These are phyloP conservation scores for Homarus americanus DNA, from an alignment of 1,140 invertebrate genomes.

Conservation along the genomic window DNA sequence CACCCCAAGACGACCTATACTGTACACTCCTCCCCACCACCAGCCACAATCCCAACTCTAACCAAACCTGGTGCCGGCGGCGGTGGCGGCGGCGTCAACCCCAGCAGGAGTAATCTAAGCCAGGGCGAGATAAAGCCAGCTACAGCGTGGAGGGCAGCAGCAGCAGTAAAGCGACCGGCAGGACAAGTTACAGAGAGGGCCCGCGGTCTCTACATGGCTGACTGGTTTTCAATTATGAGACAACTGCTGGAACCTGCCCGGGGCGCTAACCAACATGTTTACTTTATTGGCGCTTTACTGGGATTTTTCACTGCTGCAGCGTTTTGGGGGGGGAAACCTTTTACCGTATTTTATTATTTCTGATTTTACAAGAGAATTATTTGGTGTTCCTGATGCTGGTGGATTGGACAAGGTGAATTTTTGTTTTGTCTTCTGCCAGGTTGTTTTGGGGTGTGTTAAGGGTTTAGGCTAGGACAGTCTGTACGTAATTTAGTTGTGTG, in stretches of 20 bases:
- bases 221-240: slow-evolving; percentile 69
- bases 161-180: slow-evolving; percentile 24
- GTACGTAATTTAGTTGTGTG: too few relatives aligned
- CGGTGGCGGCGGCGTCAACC: too few relatives aligned
- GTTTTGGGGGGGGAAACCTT: background rate
- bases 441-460: too few relatives aligned
- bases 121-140: too few relatives aligned
- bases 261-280: slow-evolving; percentile 47
- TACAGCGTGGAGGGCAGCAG: background rate
- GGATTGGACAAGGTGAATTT: background rate
- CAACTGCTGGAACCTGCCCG: slow-evolving; percentile 46
- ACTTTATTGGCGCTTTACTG: slow-evolving; percentile 51
- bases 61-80: too few relatives aligned
- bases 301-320: slow-evolving; percentile 42
- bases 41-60: too few relatives aligned
- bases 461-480: too few relatives aligned
- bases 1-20: too few relatives aligned
- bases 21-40: too few relatives aligned
- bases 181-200: slow-evolving; percentile 57
- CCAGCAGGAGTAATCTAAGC: background rate
- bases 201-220: slow-evolving; percentile 45
- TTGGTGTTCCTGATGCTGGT: too few relatives aligned
- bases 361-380: background rate
- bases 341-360: background rate
- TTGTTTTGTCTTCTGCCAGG: background rate